phyloP scores from a whole-genome alignment of 2,888 invertebrate species.

The Mesorhabditis belari region DNA sequence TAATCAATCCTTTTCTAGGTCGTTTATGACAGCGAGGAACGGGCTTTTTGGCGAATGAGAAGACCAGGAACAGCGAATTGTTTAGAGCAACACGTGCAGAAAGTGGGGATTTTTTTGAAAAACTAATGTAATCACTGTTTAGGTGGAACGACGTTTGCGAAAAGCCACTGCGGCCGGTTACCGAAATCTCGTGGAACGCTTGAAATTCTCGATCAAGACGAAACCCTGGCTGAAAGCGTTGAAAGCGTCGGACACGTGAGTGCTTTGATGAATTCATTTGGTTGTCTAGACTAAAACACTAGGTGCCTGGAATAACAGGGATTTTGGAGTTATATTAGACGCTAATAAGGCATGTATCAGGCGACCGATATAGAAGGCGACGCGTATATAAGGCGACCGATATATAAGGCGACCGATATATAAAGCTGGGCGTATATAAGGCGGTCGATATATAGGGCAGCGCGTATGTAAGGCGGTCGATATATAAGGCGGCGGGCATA shows the following conservation, averaged over 20 bases:
- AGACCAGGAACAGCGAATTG: constrained; percentile 36
- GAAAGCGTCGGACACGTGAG: constrained; percentile 75
- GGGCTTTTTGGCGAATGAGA: constrained; percentile 76
- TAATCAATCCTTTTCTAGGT: constrained; percentile 52
- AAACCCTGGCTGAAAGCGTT: constrained; percentile 83
- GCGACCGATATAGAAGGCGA: no score
- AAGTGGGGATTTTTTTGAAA: constrained; percentile 12
- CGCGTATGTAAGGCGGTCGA: no score
- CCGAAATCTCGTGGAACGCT: constrained; percentile 40
- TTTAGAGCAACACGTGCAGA: constrained; percentile 39
- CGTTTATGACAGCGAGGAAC: constrained; percentile 89
- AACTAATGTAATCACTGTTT: not conserved
- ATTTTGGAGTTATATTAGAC: no score
- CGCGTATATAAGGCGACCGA: no score
- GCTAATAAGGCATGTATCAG: no score
- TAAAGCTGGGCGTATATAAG: no score
- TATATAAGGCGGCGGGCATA: no score
- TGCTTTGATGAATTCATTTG: no score
- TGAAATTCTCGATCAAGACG: constrained; percentile 49
- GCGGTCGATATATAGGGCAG: no score
- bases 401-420: no score
- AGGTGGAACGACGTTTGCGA: constrained; percentile 26
- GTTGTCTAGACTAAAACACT: no score
- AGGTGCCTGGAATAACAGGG: no score
- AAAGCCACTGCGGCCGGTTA: constrained; percentile 36